phyloP scores from a whole-genome alignment of 2,113 vertebrate species.

The Guaruba guarouba region DNA sequence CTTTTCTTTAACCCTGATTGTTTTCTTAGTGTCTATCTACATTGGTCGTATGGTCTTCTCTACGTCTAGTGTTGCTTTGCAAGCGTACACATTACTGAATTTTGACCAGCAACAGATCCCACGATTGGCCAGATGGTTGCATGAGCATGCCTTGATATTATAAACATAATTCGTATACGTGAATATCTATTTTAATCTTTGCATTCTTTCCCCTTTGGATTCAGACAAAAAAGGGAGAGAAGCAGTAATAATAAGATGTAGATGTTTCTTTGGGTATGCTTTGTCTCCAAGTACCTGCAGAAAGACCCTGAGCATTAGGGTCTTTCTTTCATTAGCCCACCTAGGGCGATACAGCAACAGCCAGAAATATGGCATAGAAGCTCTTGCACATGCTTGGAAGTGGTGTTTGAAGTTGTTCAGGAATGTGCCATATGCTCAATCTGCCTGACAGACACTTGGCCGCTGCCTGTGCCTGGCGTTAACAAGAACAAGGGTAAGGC shows the following conservation, averaged over 20 bases:
- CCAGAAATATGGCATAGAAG: background rate
- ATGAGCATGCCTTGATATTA: background rate
- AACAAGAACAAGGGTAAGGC: accelerated
- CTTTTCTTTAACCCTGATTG: background rate
- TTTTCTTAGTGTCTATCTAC: background rate
- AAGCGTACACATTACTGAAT: background rate
- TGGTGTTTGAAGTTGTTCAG: background rate
- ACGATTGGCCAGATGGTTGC: background rate
- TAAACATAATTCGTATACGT: background rate
- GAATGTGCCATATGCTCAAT: background rate
- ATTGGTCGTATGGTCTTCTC: background rate
- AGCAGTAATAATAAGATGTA: background rate
- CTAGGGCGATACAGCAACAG: background rate
- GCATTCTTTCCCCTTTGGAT: background rate
- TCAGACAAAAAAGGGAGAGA: background rate
- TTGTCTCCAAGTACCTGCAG: background rate
- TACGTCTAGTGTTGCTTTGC: background rate
- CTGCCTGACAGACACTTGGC: background rate
- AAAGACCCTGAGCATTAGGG: background rate
- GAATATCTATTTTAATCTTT: background rate
- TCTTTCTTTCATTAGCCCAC: background rate
- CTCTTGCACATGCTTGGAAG: background rate
- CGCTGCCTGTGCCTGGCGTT: accelerated
- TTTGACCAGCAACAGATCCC: background rate
- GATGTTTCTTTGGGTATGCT: background rate